Evolutionary conservation across 2,888 invertebrate species (phyloP), one percentile per base, ranked within the genome.

Genomic region (Polyommatus iphigenia): DNA sequence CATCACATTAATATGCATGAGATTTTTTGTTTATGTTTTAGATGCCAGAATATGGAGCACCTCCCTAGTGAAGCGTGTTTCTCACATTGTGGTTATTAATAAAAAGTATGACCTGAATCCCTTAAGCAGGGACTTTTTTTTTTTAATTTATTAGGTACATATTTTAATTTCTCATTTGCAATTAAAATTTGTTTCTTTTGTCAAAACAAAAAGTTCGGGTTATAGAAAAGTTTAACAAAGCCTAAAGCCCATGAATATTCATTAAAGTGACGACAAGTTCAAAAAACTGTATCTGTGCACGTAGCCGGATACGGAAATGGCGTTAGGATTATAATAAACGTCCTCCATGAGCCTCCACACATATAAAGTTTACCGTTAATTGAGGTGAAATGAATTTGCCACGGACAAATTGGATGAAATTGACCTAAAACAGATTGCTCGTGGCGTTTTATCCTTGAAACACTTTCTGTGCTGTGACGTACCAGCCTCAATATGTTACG

Each of bases 391-490:
- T 46, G 54, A 75, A 32, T 54, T 54, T 75, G 50, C 75, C 24
- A 18, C 18, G 75, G 75, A 75, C 50, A 75, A 75, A 75, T 75
- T 75, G 75, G 54, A 29, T 50, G 54, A 75, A 75, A 75, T 75
- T 75, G 75, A 75, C 75, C 75, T 75, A 50, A 29, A 75, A 75
- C 50, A 54, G 75, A 54, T 75, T 75, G 24, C 50, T 50, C 75
- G 75, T 20, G 20, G 75, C 50, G 50, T 24, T 75, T 75, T 75
- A 75, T 75, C 75, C 54, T 75, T 75, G 75, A 46, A 75, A 75
- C 54, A 54, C 15, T 24, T 75, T 75, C 73, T 18, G 24, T 75
- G 46, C 50, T 29, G 46, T 24, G 75, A 54, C 75, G 50, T 46
- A 15, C 18, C 75, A 50, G 54, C 75, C 75, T 75, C 46, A 29